Evolutionary conservation across 2,888 invertebrate genomes (phyloP), one percentile per base, ranked within the genome.

Genomic region (Trichogramma dendrolimi): DNA sequence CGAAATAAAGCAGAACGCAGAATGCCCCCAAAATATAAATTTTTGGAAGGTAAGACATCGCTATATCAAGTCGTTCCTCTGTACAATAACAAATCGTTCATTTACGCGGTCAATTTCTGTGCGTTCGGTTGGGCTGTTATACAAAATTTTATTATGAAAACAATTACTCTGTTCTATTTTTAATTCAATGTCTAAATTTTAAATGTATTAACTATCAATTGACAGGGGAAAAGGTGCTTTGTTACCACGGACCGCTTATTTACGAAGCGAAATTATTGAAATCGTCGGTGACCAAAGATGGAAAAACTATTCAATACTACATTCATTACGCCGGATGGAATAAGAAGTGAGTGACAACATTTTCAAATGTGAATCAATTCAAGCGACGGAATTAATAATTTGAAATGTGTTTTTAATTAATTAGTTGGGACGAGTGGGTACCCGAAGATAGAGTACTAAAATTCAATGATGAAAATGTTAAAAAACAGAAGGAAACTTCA

Each of bases 281-380:
- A 81, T 86, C 87, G 68, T 86, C 88, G 58, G 83, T 90, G 67
- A 87, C 88, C 3, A 93, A 92, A 78, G 61, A 66, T 55, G 94
- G 94, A 70, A 94, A 94, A 79, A 88, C 89, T 79, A 85, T 92
- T 6, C 88, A 92, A 75, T 96, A 96, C 81, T 88, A 93, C 64
- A 94, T 97, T 68, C 97, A 97, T 80, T 97, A 97, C 79, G 94
- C 94, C 69, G 96, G 96, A 2, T 97, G 97, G 97, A 97, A 95
- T 77, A 97, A 96, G 83, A 96, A 94, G 94, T 96, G 83, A 82
- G 85, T 80, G 59, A 4, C 10, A 38, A 14, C n/a, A 59, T 27
- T 46, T 42, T 41, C 6, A 44, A 50, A 42, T 38, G 48, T 14
- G 10, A 38, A 51, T 61, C n/a, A 56, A 56, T 39, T 51, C 6